Percentiles rank a stretch among this genome's conserved stretches.
Evolutionary conservation across 2,113 vertebrate species (phyloP).

Genomic region (Gopherus flavomarginatus): DNA sequence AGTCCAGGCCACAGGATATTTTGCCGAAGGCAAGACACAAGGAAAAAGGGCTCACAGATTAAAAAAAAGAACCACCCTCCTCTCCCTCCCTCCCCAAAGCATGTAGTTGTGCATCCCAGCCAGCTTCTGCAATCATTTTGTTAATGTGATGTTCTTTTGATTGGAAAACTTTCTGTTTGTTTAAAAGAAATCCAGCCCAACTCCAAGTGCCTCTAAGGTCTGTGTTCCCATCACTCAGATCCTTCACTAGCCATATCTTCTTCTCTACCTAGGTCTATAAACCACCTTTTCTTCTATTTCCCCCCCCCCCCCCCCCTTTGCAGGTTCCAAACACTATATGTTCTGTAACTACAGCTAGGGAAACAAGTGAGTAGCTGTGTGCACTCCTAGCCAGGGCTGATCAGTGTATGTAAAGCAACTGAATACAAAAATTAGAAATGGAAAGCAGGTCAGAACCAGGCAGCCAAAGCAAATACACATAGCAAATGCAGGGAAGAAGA

Average conservation of each 20-base stretch:
- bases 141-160: not conserved
- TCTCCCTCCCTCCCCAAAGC: not conserved
- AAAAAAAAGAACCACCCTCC: not conserved
- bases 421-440: conserved; percentile 66
- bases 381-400: not conserved
- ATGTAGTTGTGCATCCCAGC: not conserved
- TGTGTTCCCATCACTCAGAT: not conserved
- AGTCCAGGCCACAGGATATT: not conserved
- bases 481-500: conserved; percentile 23
- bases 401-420: conserved; percentile 46
- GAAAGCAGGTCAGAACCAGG: conserved; percentile 37
- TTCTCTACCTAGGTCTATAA: not conserved
- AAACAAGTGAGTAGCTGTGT: conserved; percentile 74
- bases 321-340: accelerated
- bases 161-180: conserved; percentile 1
- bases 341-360: not conserved
- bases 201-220: accelerated
- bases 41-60: not conserved
- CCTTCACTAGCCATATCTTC: accelerated
- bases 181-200: not conserved
- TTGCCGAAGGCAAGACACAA: conserved; percentile 1
- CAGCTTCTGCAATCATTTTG: not conserved
- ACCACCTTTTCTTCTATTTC: not conserved
- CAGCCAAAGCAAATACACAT: conserved; percentile 70
- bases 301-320: not conserved